A percentile compares a stretch with the other conserved stretches of the same genome.
Evolutionary conservation across 2,797 vertebrate species (phyloP).

Genomic region (Apodemus agrarius): DNA sequence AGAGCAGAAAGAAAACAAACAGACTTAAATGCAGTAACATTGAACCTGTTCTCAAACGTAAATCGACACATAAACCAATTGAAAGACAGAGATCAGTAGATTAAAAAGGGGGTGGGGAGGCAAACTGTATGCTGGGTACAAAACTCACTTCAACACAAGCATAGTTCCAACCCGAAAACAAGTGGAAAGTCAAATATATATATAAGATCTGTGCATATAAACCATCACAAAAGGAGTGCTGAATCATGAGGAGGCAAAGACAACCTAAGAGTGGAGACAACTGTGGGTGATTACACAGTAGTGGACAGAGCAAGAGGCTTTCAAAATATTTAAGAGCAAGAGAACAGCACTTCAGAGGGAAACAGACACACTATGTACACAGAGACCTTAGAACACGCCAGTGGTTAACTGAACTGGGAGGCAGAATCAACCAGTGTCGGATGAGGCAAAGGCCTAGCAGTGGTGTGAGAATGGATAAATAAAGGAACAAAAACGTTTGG

Average conservation of each 20-base stretch:
- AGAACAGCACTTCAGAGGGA: neutral
- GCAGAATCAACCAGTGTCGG: neutral
- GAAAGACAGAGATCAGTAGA: conserved; percentile 16
- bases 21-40: neutral
- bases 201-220: neutral
- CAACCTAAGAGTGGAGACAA: neutral
- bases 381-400: neutral
- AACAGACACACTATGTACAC: neutral
- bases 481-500: neutral
- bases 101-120: neutral
- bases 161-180: neutral
- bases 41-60: neutral
- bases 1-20: neutral
- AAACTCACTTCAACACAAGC: neutral
- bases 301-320: neutral
- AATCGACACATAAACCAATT: neutral
- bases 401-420: neutral
- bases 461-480: neutral
- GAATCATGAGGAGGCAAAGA: neutral
- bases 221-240: neutral
- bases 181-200: neutral
- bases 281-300: neutral
- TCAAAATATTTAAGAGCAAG: neutral
- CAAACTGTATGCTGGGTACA: neutral
- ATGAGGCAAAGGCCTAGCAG: neutral